Percentiles rank a stretch among this genome's conserved stretches.
Conservation (phyloP, 1,140 invertebrate species). For the Meteorus sp. region DNA sequence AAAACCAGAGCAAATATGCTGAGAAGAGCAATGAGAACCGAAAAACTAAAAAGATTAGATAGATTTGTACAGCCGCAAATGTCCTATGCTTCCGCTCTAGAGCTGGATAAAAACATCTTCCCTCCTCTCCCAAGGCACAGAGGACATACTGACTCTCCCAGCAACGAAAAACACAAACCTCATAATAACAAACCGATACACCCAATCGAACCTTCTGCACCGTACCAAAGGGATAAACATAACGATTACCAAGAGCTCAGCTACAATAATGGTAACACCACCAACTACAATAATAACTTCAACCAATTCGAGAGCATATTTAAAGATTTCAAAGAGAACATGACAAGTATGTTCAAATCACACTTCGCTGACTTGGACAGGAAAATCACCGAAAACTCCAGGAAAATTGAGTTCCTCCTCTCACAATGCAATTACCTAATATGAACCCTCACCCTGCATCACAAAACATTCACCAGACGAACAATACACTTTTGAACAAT, state of each 20-base stretch:
- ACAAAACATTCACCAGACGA: not conserved
- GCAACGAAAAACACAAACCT: no score
- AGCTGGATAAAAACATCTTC: no score
- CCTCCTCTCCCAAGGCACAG: no score
- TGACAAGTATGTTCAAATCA: not conserved
- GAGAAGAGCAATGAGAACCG: not conserved
- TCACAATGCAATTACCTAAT: not conserved
- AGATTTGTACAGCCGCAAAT: not conserved
- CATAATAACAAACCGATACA: no score
- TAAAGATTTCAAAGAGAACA: not conserved
- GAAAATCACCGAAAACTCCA: not conserved
- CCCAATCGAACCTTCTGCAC: no score
- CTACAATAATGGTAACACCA: no score
- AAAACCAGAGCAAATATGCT: slow-evolving; percentile 16
- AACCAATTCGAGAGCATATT: not conserved
- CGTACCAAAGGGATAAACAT: no score
- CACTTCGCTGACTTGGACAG: not conserved
- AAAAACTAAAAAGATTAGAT: not conserved
- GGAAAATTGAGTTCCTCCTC: not conserved
- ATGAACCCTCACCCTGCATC: not conserved
- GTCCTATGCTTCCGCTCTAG: no score
- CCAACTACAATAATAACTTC: no score
- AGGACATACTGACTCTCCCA: no score
- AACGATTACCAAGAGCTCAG: no score
- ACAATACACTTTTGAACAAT: not conserved